Conservation (phyloP, 2,888 invertebrate species). For the Drosophila imparisetae region DNA sequence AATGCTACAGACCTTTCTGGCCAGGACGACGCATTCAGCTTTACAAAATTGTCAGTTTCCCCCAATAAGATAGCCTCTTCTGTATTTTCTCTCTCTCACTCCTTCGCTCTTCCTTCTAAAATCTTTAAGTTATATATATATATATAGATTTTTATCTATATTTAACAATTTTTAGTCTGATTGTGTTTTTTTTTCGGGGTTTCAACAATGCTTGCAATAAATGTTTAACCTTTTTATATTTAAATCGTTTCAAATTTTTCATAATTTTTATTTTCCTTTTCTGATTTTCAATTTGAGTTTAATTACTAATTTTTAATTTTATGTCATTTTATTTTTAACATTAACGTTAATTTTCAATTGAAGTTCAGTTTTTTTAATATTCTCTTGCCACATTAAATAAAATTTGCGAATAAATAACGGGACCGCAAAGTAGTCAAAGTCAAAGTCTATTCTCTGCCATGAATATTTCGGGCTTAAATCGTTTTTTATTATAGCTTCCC, state of each 20-base stretch:
- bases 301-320: not conserved
- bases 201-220: not conserved
- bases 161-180: too few relatives aligned
- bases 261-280: too few relatives aligned
- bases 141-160: too few relatives aligned
- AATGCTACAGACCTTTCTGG: too few relatives aligned
- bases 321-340: not conserved
- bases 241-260: too few relatives aligned
- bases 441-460: not conserved
- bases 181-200: too few relatives aligned
- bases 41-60: too few relatives aligned
- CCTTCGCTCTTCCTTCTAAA: too few relatives aligned
- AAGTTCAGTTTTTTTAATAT: not conserved
- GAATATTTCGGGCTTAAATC: not conserved
- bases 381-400: not conserved
- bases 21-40: fast-evolving
- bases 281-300: too few relatives aligned
- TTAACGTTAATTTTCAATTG: not conserved
- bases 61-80: too few relatives aligned
- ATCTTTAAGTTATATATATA: too few relatives aligned
- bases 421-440: not conserved
- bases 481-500: not conserved
- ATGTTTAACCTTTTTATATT: not conserved
- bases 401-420: not conserved
- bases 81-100: too few relatives aligned